Conservation (phyloP, 2,797 vertebrate genomes). For the Fistularia commersonii region DNA sequence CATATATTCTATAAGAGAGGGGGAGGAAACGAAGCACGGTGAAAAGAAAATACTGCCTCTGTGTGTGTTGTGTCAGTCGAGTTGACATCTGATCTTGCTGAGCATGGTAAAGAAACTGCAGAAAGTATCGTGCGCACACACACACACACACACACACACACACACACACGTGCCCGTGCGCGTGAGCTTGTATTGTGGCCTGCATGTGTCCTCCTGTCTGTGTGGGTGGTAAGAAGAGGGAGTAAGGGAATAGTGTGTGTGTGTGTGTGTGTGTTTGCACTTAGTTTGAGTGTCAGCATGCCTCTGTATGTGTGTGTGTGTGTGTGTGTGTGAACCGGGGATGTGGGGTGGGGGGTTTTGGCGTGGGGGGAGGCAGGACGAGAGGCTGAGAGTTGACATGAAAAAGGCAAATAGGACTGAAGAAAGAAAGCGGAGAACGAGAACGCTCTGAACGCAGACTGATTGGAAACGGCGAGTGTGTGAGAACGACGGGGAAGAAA, state of each 20-base stretch:
- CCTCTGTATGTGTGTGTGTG: slow-evolving; percentile 46
- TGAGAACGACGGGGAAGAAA: neutral
- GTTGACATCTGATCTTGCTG: slow-evolving; percentile 71
- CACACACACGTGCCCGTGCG: slow-evolving; percentile 17
- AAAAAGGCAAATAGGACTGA: too few relatives aligned
- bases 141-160: too few relatives aligned
- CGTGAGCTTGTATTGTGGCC: slow-evolving; percentile 46
- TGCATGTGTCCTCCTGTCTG: slow-evolving; percentile 64
- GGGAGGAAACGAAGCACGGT: slow-evolving; percentile 62
- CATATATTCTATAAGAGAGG: slow-evolving; percentile 65
- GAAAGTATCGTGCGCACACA: too few relatives aligned
- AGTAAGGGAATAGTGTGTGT: too few relatives aligned
- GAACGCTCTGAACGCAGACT: slow-evolving; percentile 9
- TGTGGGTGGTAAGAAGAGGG: slow-evolving; percentile 69
- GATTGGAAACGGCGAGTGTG: slow-evolving; percentile 3
- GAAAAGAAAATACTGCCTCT: slow-evolving; percentile 62
- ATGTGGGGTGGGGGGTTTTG: slow-evolving; percentile 25
- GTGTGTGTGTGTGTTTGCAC: slow-evolving; percentile 67
- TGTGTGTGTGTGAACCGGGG: slow-evolving; percentile 18
- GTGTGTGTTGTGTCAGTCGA: slow-evolving; percentile 56
- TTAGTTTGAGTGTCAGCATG: slow-evolving; percentile 66
- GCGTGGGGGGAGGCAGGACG: slow-evolving; percentile 5
- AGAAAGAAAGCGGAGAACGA: slow-evolving; percentile 22
- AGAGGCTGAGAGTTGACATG: slow-evolving; percentile 47
- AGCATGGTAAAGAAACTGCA: slow-evolving; percentile 68